Evolutionary conservation across 2,797 vertebrate genomes (phyloP), one percentile per base, ranked within the genome.

Genomic region (Anomalospiza imberbis): DNA sequence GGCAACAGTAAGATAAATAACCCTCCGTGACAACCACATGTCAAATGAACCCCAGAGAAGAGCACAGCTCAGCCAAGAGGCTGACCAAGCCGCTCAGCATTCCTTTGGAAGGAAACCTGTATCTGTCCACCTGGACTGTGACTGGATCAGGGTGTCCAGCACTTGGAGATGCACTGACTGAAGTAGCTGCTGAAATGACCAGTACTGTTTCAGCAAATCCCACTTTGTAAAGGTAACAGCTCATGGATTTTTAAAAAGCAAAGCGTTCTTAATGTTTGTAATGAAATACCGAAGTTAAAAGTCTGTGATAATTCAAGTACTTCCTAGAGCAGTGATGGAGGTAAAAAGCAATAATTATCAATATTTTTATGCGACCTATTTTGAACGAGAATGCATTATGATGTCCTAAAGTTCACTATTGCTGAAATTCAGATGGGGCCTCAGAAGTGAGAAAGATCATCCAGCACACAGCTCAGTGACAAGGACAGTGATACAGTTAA

Each of bases 21-120:
- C 4, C 6, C 11, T 55, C 19, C 0, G 0, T 22, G 42, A 55
- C 9, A 9, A 36, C 5, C 8, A 67, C 18, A 63, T 7, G 10
- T 45, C 36, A 22, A 1, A 5, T 6, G 14, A 84, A 31, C 13
- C 7, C 10, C 67, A 87, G 20, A 68, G 24, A 72, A 57, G 40
- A 65, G 12, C 60, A 53, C 5, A 16, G 31, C 12, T 53, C 45
- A 53, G 34, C 5, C 40, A 54, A 45, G 32, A 82, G n/a, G 20
- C 50, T 66, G 31, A 12, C 10, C 55, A 28, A 55, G 54, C 28
- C 61, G 38, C 7, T 54, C 21, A 62, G 47, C 2, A 5, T 19
- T 79, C 28, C 18, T 36, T 28, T 48, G 36, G 48, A 70, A 85
- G 9, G 34, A 76, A 68, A 92, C 3, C 13, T 51, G 5, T 44